Percentiles rank a stretch among this genome's conserved stretches.
These are phyloP conservation scores for Zele albiditarsus DNA, from an alignment of 2,888 invertebrate genomes.

Conservation along the genomic window DNA sequence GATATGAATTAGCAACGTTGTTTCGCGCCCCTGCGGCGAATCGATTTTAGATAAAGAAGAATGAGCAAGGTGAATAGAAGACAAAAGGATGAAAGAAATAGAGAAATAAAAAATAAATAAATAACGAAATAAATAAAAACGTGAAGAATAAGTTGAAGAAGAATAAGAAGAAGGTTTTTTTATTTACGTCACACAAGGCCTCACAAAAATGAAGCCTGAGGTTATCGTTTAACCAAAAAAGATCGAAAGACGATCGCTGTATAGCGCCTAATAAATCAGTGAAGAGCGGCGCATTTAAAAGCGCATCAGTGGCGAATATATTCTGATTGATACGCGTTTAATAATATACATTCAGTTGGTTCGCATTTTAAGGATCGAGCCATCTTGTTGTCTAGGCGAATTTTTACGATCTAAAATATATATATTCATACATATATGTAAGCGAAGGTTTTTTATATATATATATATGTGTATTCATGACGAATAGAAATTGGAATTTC, in stretches of 20 bases:
- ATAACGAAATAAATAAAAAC: background rate
- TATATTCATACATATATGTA: background rate
- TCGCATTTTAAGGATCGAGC: constrained; percentile 32
- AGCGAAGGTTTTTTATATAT: constrained; percentile 6
- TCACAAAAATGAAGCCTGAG: constrained; percentile 22
- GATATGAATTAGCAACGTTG: constrained; percentile 41
- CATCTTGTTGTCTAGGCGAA: constrained; percentile 39
- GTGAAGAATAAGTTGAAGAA: background rate
- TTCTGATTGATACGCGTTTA: constrained; percentile 70
- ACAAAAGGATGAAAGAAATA: background rate
- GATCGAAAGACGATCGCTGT: constrained; percentile 40
- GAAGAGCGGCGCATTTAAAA: constrained; percentile 64
- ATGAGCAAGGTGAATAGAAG: background rate
- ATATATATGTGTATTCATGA: background rate
- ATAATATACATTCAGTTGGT: constrained; percentile 62
- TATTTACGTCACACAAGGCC: constrained; percentile 21
- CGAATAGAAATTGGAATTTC: background rate
- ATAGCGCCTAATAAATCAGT: constrained; percentile 65
- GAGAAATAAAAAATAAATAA: background rate
- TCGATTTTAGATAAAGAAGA: constrained; percentile 10
- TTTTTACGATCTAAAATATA: constrained; percentile 26
- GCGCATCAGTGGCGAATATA: constrained; percentile 56
- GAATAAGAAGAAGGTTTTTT: constrained; percentile 9
- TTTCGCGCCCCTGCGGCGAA: constrained; percentile 27
- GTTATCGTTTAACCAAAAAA: constrained; percentile 31